These are phyloP conservation scores for Baryphthengus martii DNA, from an alignment of 2,113 vertebrate genomes.

Conservation along the genomic window DNA sequence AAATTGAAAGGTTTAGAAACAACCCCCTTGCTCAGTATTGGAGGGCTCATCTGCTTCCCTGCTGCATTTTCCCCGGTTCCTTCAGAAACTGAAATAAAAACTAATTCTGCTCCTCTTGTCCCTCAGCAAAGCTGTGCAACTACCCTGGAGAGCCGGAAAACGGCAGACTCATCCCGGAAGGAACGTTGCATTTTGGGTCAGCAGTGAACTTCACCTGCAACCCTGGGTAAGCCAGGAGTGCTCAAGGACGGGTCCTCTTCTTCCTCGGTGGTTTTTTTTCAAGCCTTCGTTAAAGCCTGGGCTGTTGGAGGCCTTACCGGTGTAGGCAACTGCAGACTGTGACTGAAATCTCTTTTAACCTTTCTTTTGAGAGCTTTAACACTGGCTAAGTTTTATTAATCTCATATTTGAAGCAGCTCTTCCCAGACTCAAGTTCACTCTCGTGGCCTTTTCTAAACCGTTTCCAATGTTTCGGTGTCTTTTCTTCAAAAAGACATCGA, in stretches of 20 bases:
- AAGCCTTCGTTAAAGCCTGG: neutral
- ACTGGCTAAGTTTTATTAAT: neutral
- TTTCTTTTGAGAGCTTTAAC: neutral
- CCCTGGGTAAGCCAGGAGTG: neutral
- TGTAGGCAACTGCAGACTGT: fast-evolving
- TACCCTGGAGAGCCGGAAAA: neutral
- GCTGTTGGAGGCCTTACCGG: neutral
- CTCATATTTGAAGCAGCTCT: neutral
- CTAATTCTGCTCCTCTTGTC: neutral
- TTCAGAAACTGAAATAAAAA: neutral
- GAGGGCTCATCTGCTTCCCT: neutral
- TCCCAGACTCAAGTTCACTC: neutral
- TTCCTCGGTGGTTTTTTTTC: fast-evolving
- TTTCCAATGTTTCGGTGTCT: neutral
- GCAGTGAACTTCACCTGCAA: slow-evolving; percentile 9
- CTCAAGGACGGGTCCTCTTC: neutral
- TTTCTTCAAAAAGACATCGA: neutral
- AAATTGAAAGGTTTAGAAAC: no score
- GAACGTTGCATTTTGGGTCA: fast-evolving
- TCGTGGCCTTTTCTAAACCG: neutral
- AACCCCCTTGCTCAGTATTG: neutral
- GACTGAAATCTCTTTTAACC: neutral
- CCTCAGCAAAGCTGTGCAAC: neutral
- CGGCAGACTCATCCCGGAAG: neutral
- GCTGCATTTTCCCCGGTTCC: neutral